These are phyloP conservation scores for Mechanitis messenoides DNA, from an alignment of 2,888 invertebrate species.

Conservation along the genomic window DNA sequence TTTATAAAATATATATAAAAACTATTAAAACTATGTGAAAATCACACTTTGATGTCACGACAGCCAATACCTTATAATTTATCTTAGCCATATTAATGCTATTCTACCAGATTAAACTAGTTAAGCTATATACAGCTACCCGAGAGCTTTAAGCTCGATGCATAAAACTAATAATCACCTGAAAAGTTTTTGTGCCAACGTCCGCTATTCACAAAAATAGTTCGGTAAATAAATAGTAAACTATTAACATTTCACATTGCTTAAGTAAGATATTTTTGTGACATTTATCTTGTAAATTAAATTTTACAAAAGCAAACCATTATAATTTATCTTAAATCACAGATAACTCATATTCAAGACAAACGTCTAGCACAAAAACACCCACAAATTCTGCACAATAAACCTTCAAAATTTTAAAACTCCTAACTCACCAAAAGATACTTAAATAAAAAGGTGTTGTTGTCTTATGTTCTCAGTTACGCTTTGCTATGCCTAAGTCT, in stretches of 20 bases:
- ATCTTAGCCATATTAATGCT: slow-evolving; percentile 19
- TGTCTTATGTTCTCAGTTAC: slow-evolving; percentile 30
- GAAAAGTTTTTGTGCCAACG: slow-evolving; percentile 9
- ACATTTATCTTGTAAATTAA: neutral
- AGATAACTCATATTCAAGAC: neutral
- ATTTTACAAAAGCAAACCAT: neutral
- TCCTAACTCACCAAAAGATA: neutral
- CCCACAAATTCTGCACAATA: neutral
- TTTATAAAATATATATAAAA: slow-evolving; percentile 18
- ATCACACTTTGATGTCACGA: slow-evolving; percentile 16
- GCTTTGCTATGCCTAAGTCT: slow-evolving; percentile 56
- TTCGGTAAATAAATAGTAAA: neutral
- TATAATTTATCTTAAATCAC: too few relatives aligned
- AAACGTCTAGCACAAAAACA: neutral
- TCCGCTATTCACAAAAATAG: slow-evolving; percentile 8
- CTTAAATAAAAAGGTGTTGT: neutral
- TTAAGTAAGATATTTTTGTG: too few relatives aligned
- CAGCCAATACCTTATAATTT: slow-evolving; percentile 13
- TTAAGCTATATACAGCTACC: slow-evolving; percentile 32
- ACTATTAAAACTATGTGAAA: slow-evolving; percentile 15
- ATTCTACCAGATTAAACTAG: slow-evolving; percentile 21
- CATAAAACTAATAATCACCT: slow-evolving; percentile 15
- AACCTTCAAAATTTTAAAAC: neutral
- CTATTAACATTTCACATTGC: neutral
- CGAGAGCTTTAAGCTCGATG: slow-evolving; percentile 26